These are phyloP conservation scores for Orius insidiosus DNA, from an alignment of 1,140 invertebrate species.

Conservation along the genomic window DNA sequence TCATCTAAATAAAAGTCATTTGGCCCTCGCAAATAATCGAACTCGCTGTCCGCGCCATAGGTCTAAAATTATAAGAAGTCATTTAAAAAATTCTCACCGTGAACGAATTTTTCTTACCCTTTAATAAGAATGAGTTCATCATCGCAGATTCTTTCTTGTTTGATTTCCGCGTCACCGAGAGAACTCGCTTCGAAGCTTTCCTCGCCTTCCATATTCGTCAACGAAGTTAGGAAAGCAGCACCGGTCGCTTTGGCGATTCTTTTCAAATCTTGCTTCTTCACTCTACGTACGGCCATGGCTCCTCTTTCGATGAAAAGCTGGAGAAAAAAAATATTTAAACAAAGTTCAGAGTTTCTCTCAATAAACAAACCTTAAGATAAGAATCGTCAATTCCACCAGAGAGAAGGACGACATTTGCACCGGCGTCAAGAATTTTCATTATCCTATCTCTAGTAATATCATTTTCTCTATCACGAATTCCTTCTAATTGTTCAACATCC, in stretches of 20 bases:
- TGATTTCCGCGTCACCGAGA: slow-evolving; percentile 91
- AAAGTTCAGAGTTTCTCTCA: slow-evolving; percentile 32
- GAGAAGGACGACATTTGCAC: slow-evolving; percentile 90
- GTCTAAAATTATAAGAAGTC: too few relatives aligned
- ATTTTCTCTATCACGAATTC: slow-evolving; percentile 79
- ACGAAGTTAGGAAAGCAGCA: slow-evolving; percentile 73
- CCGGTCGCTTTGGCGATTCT: slow-evolving; percentile 99
- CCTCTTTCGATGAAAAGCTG: slow-evolving; percentile 91
- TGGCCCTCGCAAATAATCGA: slow-evolving; percentile 92
- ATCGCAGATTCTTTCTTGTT: slow-evolving; percentile 90
- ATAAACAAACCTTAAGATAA: slow-evolving; percentile 71
- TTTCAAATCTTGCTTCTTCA: slow-evolving; percentile 90
- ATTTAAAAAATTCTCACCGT: too few relatives aligned
- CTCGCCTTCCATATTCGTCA: slow-evolving; percentile 95
- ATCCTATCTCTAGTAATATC: slow-evolving; percentile 98
- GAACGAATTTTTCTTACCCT: slow-evolving; percentile 36
- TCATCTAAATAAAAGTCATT: slow-evolving; percentile 99
- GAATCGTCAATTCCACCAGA: slow-evolving; percentile 97
- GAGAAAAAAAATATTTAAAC: slow-evolving; percentile 25
- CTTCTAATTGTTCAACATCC: slow-evolving; percentile 89
- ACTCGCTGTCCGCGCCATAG: slow-evolving; percentile 76
- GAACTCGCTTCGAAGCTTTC: slow-evolving; percentile 84
- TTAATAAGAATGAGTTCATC: slow-evolving; percentile 97
- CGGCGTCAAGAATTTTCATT: slow-evolving; percentile 82
- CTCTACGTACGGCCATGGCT: slow-evolving; percentile 91